Base-by-base conservation (phyloP, 2,888 invertebrate genomes). In the Dryobotodes eremita region DNA sequence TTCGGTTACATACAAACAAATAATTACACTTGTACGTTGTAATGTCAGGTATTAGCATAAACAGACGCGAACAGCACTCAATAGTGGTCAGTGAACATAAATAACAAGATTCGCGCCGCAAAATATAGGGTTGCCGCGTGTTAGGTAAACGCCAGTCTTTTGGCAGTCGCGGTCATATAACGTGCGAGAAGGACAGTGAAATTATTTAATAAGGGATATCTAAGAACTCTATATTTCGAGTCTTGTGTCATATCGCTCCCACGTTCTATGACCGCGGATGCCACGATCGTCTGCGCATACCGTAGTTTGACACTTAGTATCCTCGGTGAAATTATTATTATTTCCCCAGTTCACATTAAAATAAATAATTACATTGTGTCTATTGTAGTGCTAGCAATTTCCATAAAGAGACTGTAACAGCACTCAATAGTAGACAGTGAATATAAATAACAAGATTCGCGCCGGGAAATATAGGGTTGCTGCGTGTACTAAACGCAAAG, bases 391-490 rank as follows among this genome's bases (percentile, higher is more conserved):
- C 66, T 71, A 78, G 64, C 64, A 80, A 86, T 86, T 88, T 76
- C 72, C 87, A 87, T 86, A 83, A 87, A 87, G 82, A 82, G 80
- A 84, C 77, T 55, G 66, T 79, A 75, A 86, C 79, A 86, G 64
- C 76, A 82, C 86, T 84, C 84, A 83, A 85, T 84, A 84, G 80
- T 79, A 77, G 77, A 78, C 83, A 76, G 76, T 76, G 73, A 75
- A 83, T 81, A 85, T 88, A 84, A 84, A 82, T 88, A 88, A 82
- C 77, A 70, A 79, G 79, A 88, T 84, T 71, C 79, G 66, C 74
- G 68, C 68, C 68, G 59, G 70, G 57, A 75, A 80, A 66, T 4
- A 36, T 55, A 87, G 86, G 78, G 82, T 64, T 36, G 36, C 36
- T 5, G 5, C 36, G 2, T 36, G 36, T 36, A 36, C 36, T 36